Evolutionary conservation across 2,113 vertebrate genomes (phyloP).

Genomic region (Zapus hudsonius): DNA sequence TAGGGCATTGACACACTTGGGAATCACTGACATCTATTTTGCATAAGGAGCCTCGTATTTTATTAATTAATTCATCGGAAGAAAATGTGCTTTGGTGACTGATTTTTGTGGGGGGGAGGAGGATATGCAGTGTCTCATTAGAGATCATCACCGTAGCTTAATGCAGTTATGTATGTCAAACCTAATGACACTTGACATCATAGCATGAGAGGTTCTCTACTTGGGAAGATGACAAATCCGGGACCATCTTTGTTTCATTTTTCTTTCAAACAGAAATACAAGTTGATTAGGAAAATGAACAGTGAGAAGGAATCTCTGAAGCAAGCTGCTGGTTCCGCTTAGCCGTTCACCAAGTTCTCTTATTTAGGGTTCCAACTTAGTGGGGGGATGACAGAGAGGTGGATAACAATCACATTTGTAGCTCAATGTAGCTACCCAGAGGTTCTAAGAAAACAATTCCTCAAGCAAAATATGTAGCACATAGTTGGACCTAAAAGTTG

Average conservation of each 20-base stretch:
- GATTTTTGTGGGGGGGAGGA: conserved; percentile 73
- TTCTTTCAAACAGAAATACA: background rate
- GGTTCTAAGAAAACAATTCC: background rate
- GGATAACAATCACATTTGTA: background rate
- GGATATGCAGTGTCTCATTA: conserved; percentile 82
- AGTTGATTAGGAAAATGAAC: background rate
- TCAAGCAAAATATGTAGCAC: background rate
- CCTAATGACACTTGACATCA: conserved; percentile 79
- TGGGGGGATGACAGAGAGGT: background rate
- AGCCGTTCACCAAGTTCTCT: background rate
- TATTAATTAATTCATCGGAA: conserved; percentile 81
- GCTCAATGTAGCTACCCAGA: background rate
- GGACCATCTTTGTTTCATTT: background rate
- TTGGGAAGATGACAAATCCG: conserved; percentile 48
- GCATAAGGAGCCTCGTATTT: conserved; percentile 78
- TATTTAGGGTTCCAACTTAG: background rate
- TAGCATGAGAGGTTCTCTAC: conserved; percentile 54
- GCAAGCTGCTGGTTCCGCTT: background rate
- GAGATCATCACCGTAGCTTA: conserved; percentile 78
- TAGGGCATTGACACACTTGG: conserved; percentile 62
- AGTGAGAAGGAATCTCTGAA: background rate
- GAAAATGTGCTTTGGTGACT: conserved; percentile 80
- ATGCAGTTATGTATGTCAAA: conserved; percentile 78
- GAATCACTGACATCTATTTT: conserved; percentile 73
- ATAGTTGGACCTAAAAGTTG: background rate